These are phyloP conservation scores for Pteronotus mesoamericanus DNA, from an alignment of 2,797 vertebrate species.

Conservation along the genomic window DNA sequence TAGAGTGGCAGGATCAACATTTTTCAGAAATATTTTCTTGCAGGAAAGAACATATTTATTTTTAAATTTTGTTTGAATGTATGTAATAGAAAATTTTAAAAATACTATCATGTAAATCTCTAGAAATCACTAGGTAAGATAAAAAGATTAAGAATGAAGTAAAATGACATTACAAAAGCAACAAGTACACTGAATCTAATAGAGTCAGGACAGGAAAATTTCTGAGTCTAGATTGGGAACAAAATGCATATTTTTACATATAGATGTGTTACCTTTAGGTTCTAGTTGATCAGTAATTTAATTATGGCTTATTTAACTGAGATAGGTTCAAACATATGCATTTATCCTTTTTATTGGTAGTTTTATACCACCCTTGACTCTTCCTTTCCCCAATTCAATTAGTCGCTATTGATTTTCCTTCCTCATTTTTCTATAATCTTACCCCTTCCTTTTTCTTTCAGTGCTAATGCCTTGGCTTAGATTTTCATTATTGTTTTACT, in stretches of 20 bases:
- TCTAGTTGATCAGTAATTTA: not conserved
- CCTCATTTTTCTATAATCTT: not conserved
- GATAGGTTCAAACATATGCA: not conserved
- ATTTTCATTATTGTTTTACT: not conserved
- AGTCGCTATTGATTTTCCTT: not conserved
- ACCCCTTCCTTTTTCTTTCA: not conserved
- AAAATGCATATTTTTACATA: not conserved
- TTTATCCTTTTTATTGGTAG: not conserved
- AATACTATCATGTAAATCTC: not conserved
- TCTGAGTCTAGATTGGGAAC: not conserved
- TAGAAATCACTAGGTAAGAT: not conserved
- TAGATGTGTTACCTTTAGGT: not conserved
- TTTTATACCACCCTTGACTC: not conserved
- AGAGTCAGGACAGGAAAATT: not conserved
- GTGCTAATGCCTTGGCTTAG: not conserved
- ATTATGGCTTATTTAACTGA: not conserved
- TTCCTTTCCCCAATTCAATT: not conserved
- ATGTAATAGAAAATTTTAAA: not conserved
- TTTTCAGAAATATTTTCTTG: constrained; percentile 2
- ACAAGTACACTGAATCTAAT: not conserved
- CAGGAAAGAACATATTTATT: not conserved
- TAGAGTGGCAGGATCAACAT: not conserved
- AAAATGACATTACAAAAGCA: not conserved
- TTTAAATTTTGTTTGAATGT: not conserved
- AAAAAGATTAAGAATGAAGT: not conserved